Base-by-base conservation (phyloP, 1,140 invertebrate species). In the Tetragonula clypearis region DNA sequence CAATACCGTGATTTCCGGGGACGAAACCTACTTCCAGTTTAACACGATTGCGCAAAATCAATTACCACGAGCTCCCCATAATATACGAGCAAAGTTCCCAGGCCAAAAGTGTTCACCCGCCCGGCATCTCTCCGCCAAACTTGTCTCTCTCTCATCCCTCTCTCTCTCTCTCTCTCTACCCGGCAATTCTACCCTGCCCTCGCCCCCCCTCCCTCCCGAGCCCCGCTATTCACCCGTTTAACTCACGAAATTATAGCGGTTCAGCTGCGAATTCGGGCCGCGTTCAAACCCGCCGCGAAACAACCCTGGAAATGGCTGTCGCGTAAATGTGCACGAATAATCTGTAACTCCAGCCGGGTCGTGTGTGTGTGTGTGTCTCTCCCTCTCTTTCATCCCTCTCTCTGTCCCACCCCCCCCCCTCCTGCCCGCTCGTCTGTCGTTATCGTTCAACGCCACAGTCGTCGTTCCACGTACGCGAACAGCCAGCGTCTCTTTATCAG, bases 41-140 rank as follows among this genome's bases (percentile, higher is more conserved):
- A 86, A 86, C 82, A 62, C 82, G 85, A 86, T 86, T 74, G 82
- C 85, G 75, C 82, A 84, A 84, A 86, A 86, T 86, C 85, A 86
- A 86, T 86, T 86, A 86, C 85, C 82, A 72, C 55, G 53, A 71
- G 81, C 79, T 77, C 84, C 41, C 82, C 81, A 84, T 86, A 86
- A 86, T 86, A 86, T 86, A 86, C 85, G 85, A 73, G 53, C 82
- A 58, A 86, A 86, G 74, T 86, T 86, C 35, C 55, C 56, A 12
- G 56, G 53, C 85, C 85, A 84, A 84, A 86, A 86, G 75, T 79
- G 74, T 53, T 72, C 60, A 30, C 74, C 41, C 58, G 49, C 69
- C 69, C 53, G 58, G 35, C 77, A 30, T 73, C 77, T 55, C 23
- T 49, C 65, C 41, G 49, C 77, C 49, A 30, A 79, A 79, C 66